These are phyloP conservation scores for Diogma glabrata DNA, from an alignment of 2,888 invertebrate genomes.

Conservation along the genomic window DNA sequence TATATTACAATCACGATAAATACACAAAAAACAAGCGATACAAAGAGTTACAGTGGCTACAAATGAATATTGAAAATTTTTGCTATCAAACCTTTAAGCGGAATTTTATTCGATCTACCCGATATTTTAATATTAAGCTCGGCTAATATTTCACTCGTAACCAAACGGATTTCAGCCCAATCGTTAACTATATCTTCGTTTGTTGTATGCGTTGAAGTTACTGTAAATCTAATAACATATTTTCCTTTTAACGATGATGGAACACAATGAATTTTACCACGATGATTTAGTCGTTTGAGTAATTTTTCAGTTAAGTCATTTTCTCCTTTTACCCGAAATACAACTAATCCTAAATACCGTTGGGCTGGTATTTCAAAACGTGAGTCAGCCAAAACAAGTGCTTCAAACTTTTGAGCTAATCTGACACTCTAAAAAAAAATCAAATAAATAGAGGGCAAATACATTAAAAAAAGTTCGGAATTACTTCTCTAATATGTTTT, in stretches of 20 bases:
- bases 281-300: slow-evolving; percentile 74
- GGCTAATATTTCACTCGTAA: slow-evolving; percentile 57
- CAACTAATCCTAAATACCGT: slow-evolving; percentile 80
- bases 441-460: slow-evolving; percentile 3
- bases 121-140: slow-evolving; percentile 45
- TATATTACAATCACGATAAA: background rate
- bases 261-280: slow-evolving; percentile 85
- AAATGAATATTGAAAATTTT: background rate
- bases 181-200: slow-evolving; percentile 67
- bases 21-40: slow-evolving; percentile 6
- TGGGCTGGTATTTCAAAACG: slow-evolving; percentile 85
- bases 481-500: slow-evolving; percentile 81
- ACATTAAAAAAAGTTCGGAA: slow-evolving; percentile 12
- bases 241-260: slow-evolving; percentile 84
- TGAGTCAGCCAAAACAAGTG: slow-evolving; percentile 65
- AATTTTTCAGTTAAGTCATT: slow-evolving; percentile 79
- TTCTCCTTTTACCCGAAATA: slow-evolving; percentile 76
- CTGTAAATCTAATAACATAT: slow-evolving; percentile 81
- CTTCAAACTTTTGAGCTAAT: slow-evolving; percentile 83
- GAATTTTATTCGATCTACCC: slow-evolving; percentile 53
- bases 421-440: slow-evolving; percentile 59
- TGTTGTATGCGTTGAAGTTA: slow-evolving; percentile 79
- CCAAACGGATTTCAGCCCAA: slow-evolving; percentile 73
- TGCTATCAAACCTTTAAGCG: slow-evolving; percentile 54
- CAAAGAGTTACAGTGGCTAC: background rate